Conservation (phyloP, 2,113 vertebrate species). For the Pseudolaguvia tuberculata region DNA sequence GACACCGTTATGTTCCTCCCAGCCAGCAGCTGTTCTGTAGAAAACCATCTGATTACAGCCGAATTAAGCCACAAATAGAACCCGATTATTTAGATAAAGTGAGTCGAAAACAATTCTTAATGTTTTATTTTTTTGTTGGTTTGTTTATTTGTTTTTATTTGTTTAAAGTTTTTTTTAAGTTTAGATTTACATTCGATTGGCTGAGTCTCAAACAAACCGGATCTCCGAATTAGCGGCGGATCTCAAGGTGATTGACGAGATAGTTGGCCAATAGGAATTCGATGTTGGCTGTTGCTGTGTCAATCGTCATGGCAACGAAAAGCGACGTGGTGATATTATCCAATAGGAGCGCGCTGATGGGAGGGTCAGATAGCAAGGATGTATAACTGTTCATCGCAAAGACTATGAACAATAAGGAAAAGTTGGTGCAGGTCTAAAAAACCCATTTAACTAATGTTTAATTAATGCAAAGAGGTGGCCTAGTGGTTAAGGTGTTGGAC, state of each 20-base stretch:
- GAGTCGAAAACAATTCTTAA: neutral
- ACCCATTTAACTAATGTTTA: too few species aligned
- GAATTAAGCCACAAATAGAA: neutral
- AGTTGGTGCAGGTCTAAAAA: neutral
- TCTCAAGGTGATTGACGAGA: constrained; percentile 56
- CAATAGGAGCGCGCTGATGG: constrained; percentile 57
- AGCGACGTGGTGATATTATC: constrained; percentile 53
- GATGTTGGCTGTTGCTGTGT: constrained; percentile 51
- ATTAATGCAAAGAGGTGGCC: too few species aligned
- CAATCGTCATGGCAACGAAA: constrained; percentile 57
- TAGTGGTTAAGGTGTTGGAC: too few species aligned
- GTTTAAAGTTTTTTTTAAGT: constrained; percentile 43
- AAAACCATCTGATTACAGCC: constrained; percentile 23
- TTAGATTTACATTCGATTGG: constrained; percentile 23
- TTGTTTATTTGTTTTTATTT: neutral
- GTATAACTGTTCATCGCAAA: constrained; percentile 53
- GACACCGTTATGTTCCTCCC: constrained; percentile 43
- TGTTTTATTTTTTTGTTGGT: neutral
- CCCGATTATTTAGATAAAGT: neutral
- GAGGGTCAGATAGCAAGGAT: constrained; percentile 59
- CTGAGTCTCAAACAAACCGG: constrained; percentile 62
- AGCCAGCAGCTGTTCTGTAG: constrained; percentile 41
- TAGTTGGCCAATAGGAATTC: constrained; percentile 54
- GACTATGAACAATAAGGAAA: constrained; percentile 44
- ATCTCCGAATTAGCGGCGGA: constrained; percentile 34